A percentile compares a stretch with the other conserved stretches of the same genome.
Conservation (phyloP, 2,113 vertebrate species). For the Lepisosteus osseus region DNA sequence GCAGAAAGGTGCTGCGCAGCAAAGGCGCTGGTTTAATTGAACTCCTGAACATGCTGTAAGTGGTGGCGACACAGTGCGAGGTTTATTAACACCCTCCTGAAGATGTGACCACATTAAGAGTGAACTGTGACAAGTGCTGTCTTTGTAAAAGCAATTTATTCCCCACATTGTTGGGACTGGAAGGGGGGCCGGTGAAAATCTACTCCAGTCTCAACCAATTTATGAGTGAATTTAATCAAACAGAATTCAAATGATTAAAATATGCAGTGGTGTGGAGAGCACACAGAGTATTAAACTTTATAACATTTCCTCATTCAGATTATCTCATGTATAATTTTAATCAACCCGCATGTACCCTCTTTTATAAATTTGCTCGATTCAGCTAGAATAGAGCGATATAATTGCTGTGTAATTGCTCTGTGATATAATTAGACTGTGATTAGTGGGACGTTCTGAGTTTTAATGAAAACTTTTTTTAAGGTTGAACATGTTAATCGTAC, state of each 20-base stretch:
- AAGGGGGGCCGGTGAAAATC: conserved; percentile 22
- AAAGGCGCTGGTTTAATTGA: no score
- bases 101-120: conserved; percentile 9
- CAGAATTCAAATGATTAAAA: conserved; percentile 49
- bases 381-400: conserved; percentile 47
- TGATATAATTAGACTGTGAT: conserved; percentile 56
- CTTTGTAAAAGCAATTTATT: conserved; percentile 25
- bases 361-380: conserved; percentile 49
- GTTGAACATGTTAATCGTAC: conserved; percentile 22
- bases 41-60: no score
- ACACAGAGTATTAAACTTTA: conserved; percentile 43
- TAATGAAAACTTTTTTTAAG: conserved; percentile 29
- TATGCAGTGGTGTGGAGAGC: conserved; percentile 24
- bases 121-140: background rate
- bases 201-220: conserved; percentile 15
- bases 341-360: conserved; percentile 51
- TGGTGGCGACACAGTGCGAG: background rate
- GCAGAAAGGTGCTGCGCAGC: no score
- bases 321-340: conserved; percentile 55
- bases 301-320: conserved; percentile 46
- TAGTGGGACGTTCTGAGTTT: conserved; percentile 45
- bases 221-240: conserved; percentile 46
- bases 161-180: background rate
- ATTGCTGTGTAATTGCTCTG: conserved; percentile 58
- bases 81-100: conserved; percentile 15